phyloP scores from a whole-genome alignment of 2,888 invertebrate species.

The Smittia sp. region DNA sequence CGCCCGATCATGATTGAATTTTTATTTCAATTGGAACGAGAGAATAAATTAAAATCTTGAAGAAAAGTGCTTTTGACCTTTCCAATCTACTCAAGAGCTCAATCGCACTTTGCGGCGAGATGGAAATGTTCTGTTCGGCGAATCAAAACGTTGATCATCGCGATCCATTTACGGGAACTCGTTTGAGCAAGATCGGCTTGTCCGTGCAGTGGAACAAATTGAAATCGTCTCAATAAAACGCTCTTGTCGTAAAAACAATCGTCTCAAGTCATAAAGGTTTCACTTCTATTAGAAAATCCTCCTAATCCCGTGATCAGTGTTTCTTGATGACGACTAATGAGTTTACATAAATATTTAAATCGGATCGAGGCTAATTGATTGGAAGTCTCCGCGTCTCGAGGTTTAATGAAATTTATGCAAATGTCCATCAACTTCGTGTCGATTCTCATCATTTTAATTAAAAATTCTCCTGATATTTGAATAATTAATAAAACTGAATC shows the following conservation, averaged over 20 bases:
- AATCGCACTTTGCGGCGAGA: not conserved
- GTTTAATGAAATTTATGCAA: not conserved
- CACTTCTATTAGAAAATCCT: not conserved
- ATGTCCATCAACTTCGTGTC: constrained; percentile 14
- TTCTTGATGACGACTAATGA: not conserved
- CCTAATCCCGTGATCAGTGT: not conserved
- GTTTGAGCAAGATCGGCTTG: not conserved
- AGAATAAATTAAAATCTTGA: not conserved
- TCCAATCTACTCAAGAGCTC: not conserved
- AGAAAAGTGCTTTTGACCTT: not conserved
- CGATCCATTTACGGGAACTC: not conserved
- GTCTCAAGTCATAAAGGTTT: constrained; percentile 1
- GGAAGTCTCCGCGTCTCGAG: not conserved
- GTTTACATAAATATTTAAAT: not conserved
- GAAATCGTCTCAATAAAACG: constrained; percentile 8
- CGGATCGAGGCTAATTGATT: not conserved
- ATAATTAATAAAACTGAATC: too few species aligned
- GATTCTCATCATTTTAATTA: not conserved
- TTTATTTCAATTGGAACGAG: too few species aligned
- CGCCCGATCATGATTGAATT: not conserved
- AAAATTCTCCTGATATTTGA: not conserved
- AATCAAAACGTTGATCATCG: not conserved
- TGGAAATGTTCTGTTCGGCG: constrained; percentile 3
- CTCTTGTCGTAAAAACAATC: not conserved
- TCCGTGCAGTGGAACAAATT: not conserved